Evolutionary conservation across 2,888 invertebrate genomes (phyloP), one percentile per base, ranked within the genome.

Genomic region (Euplagia quadripunctaria): DNA sequence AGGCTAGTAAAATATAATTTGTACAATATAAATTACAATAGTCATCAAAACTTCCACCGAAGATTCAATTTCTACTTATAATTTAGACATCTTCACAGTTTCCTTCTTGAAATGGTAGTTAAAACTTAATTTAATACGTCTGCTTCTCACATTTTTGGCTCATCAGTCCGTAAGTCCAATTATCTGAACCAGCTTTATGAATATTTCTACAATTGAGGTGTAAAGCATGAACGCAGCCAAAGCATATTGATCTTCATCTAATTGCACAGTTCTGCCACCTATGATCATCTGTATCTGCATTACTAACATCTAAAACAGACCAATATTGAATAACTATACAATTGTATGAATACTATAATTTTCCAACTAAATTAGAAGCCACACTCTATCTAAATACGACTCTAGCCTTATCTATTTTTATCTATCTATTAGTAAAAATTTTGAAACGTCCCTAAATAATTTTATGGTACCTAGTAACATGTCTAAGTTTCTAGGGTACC

Each of bases 271-370:
- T 73, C 61, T 76, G 11, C 86, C 86, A 1, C 85, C 85, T 16
- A 88, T 41, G n/a, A 88, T 76, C 81, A 82, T 82, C 73, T 87
- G 87, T 0, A 88, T 74, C 71, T 88, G 75, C 52, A 86, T 86
- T 31, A 83, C 70, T 17, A 88, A 68, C 41, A 83, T 14, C 88
- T 88, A 81, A 31, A 85, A 86, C 58, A 75, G 69, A 70, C 31
- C 6, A 58, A 66, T 51, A 42, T 2, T 63, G 7, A 64, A 20
- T 14, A 42, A 49, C 5, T 31, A 43, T 49, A 46, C 49, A 20
- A 42, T 41, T 42, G 20, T 20, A 11, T 20, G 31, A 3, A 20
- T 61, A 12, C 61, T 31, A 12, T 31, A 31, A 31, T 31, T 61
- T 63, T 63, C 14, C 16, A 6, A 63, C 4, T 31, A 20, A 17